Evolutionary conservation across 1,140 invertebrate genomes (phyloP), one percentile per base, ranked within the genome.

Genomic region (Globodera rostochiensis): DNA sequence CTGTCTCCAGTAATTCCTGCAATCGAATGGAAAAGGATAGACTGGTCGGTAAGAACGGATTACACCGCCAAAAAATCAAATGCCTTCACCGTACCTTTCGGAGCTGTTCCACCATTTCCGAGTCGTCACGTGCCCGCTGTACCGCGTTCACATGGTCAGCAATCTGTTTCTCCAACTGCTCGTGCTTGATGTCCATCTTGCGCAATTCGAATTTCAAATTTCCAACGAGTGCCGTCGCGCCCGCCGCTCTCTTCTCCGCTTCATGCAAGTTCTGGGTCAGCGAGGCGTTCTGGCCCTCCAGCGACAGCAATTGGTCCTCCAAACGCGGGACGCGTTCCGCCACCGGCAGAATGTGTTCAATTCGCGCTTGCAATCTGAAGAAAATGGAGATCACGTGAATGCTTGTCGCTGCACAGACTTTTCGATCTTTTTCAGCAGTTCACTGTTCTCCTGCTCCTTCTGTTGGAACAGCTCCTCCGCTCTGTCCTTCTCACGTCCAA

Each of bases 101-200:
- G 57, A 47, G 46, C 36, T 71, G 69, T 45, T 71, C 69, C 36
- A 45, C 36, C 69, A 19, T 45, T 8, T 71, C 69, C 69, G 46
- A 71, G 5, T 71, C 69, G 25, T 71, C 69, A 7, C 19, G 8
- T 45, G 69, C n/a, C 9, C 2, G 11, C 36, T 19, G 25, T 19
- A 47, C 36, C 25, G 13, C n/a, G 6, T 2, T 45, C 25, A 6
- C 6, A 15, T 47, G 69, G 1, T 64, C 57, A 6, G 11, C 57
- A 11, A 64, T 15, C 13, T 45, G 8, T 21, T 71, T 36, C 69
- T 71, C 36, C 9, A 71, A 47, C 5, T 71, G 21, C 6, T 71
- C 69, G 8, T 71, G 69, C 36, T 45, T 71, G 69, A 71, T 71
- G 69, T 71, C 69, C 69, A 71, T 36, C 36, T 71, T 71, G 8